Conservation (phyloP, 2,797 vertebrate species). For the Melanogrammus aeglefinus region DNA sequence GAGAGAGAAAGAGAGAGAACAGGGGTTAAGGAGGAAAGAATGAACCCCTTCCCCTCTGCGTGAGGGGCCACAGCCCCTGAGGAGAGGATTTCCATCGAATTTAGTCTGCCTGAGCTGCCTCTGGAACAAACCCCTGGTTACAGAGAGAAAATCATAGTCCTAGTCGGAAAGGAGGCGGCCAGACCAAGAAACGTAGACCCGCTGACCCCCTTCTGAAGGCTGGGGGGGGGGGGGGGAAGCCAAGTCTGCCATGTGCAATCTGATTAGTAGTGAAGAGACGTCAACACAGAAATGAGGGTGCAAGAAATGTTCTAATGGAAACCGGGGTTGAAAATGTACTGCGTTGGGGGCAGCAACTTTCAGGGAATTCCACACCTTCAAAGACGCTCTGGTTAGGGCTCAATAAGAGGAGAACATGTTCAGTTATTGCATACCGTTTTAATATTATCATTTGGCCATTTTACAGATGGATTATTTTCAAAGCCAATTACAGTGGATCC, state of each 20-base stretch:
- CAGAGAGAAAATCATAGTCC: constrained; percentile 41
- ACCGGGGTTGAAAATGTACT: background rate
- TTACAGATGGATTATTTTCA: background rate
- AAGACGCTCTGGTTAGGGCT: background rate
- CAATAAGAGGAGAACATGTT: background rate
- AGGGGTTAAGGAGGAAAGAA: constrained; percentile 28
- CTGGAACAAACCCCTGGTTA: constrained; percentile 32
- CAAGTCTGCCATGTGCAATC: constrained; percentile 16
- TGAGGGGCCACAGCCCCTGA: constrained; percentile 34
- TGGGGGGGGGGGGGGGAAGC: background rate
- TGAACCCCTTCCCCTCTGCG: constrained; percentile 37
- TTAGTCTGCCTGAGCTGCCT: constrained; percentile 16
- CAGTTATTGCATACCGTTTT: background rate
- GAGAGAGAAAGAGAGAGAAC: background rate
- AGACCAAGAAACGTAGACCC: background rate
- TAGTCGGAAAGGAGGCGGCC: constrained; percentile 33
- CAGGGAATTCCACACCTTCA: background rate
- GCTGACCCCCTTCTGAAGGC: background rate
- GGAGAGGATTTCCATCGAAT: constrained; percentile 21
- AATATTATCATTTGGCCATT: background rate
- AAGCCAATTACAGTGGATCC: background rate
- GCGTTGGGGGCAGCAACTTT: background rate
- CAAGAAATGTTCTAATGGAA: background rate
- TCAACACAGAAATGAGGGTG: background rate
- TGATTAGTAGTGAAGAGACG: constrained; percentile 13